phyloP scores from a whole-genome alignment of 1,140 invertebrate genomes.

The Danaus melanippus region DNA sequence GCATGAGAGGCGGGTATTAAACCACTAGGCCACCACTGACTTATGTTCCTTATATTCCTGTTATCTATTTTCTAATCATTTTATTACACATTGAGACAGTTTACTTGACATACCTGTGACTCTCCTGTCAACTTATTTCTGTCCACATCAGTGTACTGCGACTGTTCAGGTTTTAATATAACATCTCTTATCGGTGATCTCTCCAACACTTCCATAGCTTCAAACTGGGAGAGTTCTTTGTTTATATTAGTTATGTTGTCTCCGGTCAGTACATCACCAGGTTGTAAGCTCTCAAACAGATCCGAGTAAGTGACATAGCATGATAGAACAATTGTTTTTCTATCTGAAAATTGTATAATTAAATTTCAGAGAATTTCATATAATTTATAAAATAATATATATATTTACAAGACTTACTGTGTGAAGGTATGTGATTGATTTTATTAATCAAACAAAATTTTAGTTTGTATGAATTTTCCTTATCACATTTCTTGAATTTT shows the following conservation, averaged over 20 bases:
- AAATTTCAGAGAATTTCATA: no score
- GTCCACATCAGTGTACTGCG: conserved; percentile 30
- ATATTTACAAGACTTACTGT: conserved; percentile 43
- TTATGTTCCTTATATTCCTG: no score
- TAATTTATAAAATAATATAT: no score
- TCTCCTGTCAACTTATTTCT: no score
- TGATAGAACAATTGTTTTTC: conserved; percentile 38
- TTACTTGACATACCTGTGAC: no score
- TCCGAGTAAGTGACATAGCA: conserved; percentile 42
- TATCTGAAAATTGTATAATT: conserved; percentile 37
- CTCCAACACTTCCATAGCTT: conserved; percentile 53
- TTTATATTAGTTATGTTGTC: conserved; percentile 46
- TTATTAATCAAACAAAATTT: conserved; percentile 58
- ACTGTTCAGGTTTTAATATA: conserved; percentile 44
- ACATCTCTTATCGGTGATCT: conserved; percentile 43
- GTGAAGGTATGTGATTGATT: conserved; percentile 42
- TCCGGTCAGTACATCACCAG: conserved; percentile 37
- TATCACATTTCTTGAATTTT: conserved; percentile 34
- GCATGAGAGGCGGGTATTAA: no score
- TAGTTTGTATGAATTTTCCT: conserved; percentile 8
- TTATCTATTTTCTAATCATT: no score
- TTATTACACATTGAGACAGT: no score
- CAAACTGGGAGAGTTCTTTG: conserved; percentile 54
- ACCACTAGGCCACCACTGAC: no score
- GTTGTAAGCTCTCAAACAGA: conserved; percentile 36